A percentile compares a stretch with the other conserved stretches of the same genome.
Conservation (phyloP, 2,113 vertebrate genomes). For the Cyphomyrus plagiostoma region DNA sequence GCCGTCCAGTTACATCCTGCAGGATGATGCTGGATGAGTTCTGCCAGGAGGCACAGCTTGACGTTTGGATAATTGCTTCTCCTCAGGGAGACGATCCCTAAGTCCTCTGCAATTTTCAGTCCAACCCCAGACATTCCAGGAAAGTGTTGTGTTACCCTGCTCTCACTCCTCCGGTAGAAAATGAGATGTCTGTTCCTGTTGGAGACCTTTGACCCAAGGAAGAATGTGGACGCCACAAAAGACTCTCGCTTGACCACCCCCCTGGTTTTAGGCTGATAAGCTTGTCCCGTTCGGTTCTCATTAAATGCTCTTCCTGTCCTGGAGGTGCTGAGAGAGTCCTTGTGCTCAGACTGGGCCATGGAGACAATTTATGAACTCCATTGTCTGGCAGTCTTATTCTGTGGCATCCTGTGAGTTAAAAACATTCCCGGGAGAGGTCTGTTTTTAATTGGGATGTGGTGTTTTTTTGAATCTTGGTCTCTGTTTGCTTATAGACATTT, state of each 20-base stretch:
- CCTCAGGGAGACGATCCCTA: constrained; percentile 30
- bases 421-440: background rate
- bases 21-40: constrained; percentile 31
- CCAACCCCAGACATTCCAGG: constrained; percentile 30
- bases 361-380: background rate
- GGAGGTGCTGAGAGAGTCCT: background rate
- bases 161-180: background rate
- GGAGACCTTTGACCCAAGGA: constrained; percentile 38
- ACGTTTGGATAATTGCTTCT: constrained; percentile 45
- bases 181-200: constrained; percentile 21
- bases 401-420: background rate
- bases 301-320: background rate
- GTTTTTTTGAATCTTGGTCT: background rate
- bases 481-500: background rate
- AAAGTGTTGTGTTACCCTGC: constrained; percentile 44
- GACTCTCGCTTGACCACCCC: background rate
- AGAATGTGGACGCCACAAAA: constrained; percentile 9
- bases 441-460: background rate
- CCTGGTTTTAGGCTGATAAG: background rate
- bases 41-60: constrained; percentile 37
- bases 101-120: constrained; percentile 30
- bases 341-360: background rate
- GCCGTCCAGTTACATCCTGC: background rate
- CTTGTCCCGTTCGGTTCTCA: background rate
- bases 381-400: background rate